phyloP scores from a whole-genome alignment of 2,888 invertebrate genomes.

The Drosophila monieri region DNA sequence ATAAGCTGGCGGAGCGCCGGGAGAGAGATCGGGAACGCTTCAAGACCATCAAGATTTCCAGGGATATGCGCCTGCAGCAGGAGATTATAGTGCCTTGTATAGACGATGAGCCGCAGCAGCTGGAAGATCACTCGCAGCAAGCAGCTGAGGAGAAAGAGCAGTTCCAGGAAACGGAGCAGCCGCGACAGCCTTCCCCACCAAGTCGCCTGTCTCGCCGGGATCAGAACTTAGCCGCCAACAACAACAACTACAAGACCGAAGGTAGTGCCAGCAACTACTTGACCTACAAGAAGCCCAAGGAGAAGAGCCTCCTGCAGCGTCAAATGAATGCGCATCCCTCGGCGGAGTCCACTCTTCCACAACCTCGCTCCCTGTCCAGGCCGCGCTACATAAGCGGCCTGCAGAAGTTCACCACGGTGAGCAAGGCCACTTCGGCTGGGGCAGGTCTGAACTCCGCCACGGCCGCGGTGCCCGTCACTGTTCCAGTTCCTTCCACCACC shows the following conservation, averaged over 20 bases:
- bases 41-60: constrained; percentile 83
- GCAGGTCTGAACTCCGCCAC: constrained; percentile 65
- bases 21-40: constrained; percentile 83
- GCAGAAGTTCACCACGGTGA: constrained; percentile 77
- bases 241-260: constrained; percentile 41
- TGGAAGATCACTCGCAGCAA: background rate
- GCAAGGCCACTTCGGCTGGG: constrained; percentile 82
- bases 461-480: constrained; percentile 13
- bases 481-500: constrained; percentile 29
- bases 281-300: constrained; percentile 82
- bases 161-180: constrained; percentile 1
- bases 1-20: constrained; percentile 74
- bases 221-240: constrained; percentile 56
- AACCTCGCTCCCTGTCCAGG: constrained; percentile 81
- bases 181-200: constrained; percentile 37
- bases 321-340: constrained; percentile 25
- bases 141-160: constrained; percentile 3
- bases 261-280: constrained; percentile 69
- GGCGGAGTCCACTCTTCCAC: constrained; percentile 21
- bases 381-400: constrained; percentile 82
- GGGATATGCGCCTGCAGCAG: constrained; percentile 64
- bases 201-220: constrained; percentile 77
- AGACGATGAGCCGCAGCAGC: constrained; percentile 68
- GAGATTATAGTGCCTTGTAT: constrained; percentile 83
- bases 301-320: constrained; percentile 57